phyloP scores from a whole-genome alignment of 2,113 vertebrate genomes.

The Chroicocephalus ridibundus region DNA sequence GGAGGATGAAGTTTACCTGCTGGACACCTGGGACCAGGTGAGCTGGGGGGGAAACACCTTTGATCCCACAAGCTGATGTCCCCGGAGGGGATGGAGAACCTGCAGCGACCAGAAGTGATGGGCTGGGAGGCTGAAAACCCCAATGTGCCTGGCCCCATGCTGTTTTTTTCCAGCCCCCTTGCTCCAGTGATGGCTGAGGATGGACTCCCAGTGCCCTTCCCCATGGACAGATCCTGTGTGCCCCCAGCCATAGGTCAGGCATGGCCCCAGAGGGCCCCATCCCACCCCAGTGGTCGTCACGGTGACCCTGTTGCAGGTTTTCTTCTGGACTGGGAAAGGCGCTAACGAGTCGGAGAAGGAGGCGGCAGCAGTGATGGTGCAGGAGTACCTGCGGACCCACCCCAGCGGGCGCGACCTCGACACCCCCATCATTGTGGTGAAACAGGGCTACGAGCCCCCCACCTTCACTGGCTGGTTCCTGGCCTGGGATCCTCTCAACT shows the following conservation, averaged over 20 bases:
- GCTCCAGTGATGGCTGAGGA: background rate
- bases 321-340: slow-evolving; percentile 81
- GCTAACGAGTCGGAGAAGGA: slow-evolving; percentile 79
- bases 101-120: background rate
- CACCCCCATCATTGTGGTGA: slow-evolving; percentile 84
- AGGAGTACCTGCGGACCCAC: slow-evolving; percentile 83
- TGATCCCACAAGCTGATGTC: background rate
- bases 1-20: slow-evolving; percentile 82
- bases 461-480: slow-evolving; percentile 89
- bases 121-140: background rate
- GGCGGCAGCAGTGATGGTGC: slow-evolving; percentile 66
- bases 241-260: background rate
- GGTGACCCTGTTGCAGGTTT: slow-evolving; percentile 68
- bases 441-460: slow-evolving; percentile 84
- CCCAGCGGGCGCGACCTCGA: slow-evolving; percentile 74
- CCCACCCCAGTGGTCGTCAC: background rate
- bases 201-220: background rate
- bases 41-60: background rate
- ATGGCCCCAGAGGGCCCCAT: rapidly evolving
- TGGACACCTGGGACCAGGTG: slow-evolving; percentile 89
- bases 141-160: rapidly evolving
- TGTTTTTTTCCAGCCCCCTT: background rate
- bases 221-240: rapidly evolving
- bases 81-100: rapidly evolving
- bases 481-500: slow-evolving; percentile 85